phyloP scores from a whole-genome alignment of 1,140 invertebrate species.

The Drosophila funebris region DNA sequence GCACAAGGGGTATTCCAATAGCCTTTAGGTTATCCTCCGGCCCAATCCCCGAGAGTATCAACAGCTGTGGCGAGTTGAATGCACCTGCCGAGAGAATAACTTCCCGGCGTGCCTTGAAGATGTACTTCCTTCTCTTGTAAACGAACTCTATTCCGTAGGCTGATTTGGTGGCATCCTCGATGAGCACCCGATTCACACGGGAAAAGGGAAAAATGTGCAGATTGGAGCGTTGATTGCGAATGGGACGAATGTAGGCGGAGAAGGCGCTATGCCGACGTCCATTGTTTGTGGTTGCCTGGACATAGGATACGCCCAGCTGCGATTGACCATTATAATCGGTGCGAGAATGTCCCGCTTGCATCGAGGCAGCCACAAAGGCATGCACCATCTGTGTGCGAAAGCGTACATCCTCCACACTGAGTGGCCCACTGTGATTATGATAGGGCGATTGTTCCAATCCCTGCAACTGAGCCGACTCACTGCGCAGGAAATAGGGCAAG shows the following conservation, averaged over 20 bases:
- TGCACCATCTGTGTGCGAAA: slow-evolving; percentile 86
- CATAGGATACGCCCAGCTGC: slow-evolving; percentile 87
- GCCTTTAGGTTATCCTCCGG: slow-evolving; percentile 87
- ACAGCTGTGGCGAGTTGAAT: slow-evolving; percentile 91
- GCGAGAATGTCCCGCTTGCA: slow-evolving; percentile 85
- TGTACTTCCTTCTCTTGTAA: slow-evolving; percentile 83
- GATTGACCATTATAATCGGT: slow-evolving; percentile 88
- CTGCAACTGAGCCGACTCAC: slow-evolving; percentile 86
- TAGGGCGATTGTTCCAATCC: slow-evolving; percentile 84
- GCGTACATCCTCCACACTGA: slow-evolving; percentile 85
- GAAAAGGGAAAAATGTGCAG: slow-evolving; percentile 86
- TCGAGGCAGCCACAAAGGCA: slow-evolving; percentile 87
- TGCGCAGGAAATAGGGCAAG: slow-evolving; percentile 88
- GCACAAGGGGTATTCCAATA: slow-evolving; percentile 87
- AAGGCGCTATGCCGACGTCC: slow-evolving; percentile 85
- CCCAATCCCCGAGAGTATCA: slow-evolving; percentile 93
- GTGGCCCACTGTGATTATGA: slow-evolving; percentile 85
- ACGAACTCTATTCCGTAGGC: slow-evolving; percentile 88
- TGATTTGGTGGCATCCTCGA: slow-evolving; percentile 85
- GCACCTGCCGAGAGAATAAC: slow-evolving; percentile 89
- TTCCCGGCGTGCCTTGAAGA: slow-evolving; percentile 87
- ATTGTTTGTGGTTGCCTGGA: slow-evolving; percentile 87
- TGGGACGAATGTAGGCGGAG: slow-evolving; percentile 86
- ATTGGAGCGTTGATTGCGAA: slow-evolving; percentile 86
- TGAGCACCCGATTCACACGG: slow-evolving; percentile 87